Percentiles rank a stretch among this genome's conserved stretches.
These are phyloP conservation scores for Xanthostigma xanthostigma DNA, from an alignment of 2,888 invertebrate species.

Conservation along the genomic window DNA sequence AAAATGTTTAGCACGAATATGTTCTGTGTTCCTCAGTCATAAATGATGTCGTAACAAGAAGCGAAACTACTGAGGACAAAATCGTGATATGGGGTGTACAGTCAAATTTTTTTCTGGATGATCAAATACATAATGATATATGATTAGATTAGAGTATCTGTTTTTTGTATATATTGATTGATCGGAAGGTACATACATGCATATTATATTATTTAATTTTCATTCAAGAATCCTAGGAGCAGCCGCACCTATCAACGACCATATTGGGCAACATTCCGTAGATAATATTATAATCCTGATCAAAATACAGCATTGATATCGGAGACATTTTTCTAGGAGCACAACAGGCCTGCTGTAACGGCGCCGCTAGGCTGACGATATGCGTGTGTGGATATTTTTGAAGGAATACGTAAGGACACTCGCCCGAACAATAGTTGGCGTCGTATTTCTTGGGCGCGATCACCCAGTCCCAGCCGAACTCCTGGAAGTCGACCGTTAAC, in stretches of 20 bases:
- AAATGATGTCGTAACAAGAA: too few relatives aligned
- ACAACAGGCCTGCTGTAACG: constrained; percentile 62
- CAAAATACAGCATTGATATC: constrained; percentile 85
- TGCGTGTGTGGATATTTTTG: constrained; percentile 82
- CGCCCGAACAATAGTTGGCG: constrained; percentile 92
- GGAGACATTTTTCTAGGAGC: constrained; percentile 77
- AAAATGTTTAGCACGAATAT: too few relatives aligned
- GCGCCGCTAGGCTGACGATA: constrained; percentile 65
- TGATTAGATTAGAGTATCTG: too few relatives aligned
- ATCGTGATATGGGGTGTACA: too few relatives aligned
- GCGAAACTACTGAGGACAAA: too few relatives aligned
- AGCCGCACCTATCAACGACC: constrained; percentile 89
- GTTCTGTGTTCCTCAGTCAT: too few relatives aligned
- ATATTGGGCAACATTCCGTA: constrained; percentile 81
- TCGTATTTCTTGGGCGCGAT: constrained; percentile 90
- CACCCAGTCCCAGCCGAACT: constrained; percentile 96
- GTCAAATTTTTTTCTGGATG: too few relatives aligned
- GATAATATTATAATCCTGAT: constrained; percentile 74
- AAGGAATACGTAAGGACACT: constrained; percentile 78
- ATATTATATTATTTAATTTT: not conserved
- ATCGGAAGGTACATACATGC: not conserved
- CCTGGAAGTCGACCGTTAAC: constrained; percentile 82
- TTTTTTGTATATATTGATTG: too few relatives aligned
- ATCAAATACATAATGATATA: too few relatives aligned
- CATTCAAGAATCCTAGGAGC: constrained; percentile 45